These are phyloP conservation scores for Myopa testacea DNA, from an alignment of 2,888 invertebrate species.

Conservation along the genomic window DNA sequence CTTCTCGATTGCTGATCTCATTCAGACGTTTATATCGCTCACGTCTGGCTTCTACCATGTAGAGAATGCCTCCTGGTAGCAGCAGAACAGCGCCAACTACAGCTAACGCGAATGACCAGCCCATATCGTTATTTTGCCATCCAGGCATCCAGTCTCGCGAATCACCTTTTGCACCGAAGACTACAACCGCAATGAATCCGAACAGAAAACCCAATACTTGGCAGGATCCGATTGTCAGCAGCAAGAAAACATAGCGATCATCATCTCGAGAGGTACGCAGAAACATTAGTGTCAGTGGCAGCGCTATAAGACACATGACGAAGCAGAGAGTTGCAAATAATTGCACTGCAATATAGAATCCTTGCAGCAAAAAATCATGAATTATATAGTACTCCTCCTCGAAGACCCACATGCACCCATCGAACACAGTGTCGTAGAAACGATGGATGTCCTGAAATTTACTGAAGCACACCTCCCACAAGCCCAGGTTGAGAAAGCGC, in stretches of 20 bases:
- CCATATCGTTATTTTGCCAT: slow-evolving; percentile 94
- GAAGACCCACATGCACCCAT: slow-evolving; percentile 96
- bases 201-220: slow-evolving; percentile 81
- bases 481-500: slow-evolving; percentile 85
- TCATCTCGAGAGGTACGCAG: slow-evolving; percentile 81
- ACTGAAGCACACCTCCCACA: slow-evolving; percentile 95
- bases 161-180: slow-evolving; percentile 92
- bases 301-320: slow-evolving; percentile 81
- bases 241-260: slow-evolving; percentile 79
- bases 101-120: slow-evolving; percentile 93
- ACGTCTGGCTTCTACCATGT: slow-evolving; percentile 84
- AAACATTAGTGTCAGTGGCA: slow-evolving; percentile 80
- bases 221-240: slow-evolving; percentile 80
- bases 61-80: slow-evolving; percentile 82
- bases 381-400: slow-evolving; percentile 97
- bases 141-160: slow-evolving; percentile 96
- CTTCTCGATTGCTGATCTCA: slow-evolving; percentile 76
- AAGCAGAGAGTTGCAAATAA: slow-evolving; percentile 92
- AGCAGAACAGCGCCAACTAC: slow-evolving; percentile 82
- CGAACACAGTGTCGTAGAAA: slow-evolving; percentile 85
- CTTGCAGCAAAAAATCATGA: slow-evolving; percentile 87
- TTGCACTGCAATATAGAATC: slow-evolving; percentile 93
- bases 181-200: slow-evolving; percentile 85
- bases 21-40: slow-evolving; percentile 80
- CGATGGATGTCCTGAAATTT: slow-evolving; percentile 88